Conservation (phyloP, 2,797 vertebrate genomes). For the Amblyopsis hoosieri region DNA sequence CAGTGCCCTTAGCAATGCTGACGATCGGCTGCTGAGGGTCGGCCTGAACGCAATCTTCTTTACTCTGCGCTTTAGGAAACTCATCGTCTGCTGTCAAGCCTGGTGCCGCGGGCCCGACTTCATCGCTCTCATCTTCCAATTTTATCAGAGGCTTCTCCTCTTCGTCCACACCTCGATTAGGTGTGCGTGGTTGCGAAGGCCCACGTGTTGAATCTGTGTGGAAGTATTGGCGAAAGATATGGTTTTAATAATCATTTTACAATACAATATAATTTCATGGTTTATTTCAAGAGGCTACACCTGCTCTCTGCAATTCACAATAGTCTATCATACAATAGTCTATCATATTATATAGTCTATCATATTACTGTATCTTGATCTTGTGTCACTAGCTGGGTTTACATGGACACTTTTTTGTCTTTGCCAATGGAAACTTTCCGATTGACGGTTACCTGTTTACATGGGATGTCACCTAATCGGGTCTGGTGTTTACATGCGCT, state of each 20-base stretch:
- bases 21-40: slow-evolving; percentile 58
- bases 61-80: slow-evolving; percentile 7
- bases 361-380: too few relatives aligned
- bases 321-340: too few relatives aligned
- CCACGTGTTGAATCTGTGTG: slow-evolving; percentile 18
- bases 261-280: too few relatives aligned
- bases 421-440: too few relatives aligned
- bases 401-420: too few relatives aligned
- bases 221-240: slow-evolving; percentile 7
- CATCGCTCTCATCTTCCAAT: slow-evolving; percentile 10
- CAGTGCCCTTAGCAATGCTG: slow-evolving; percentile 49
- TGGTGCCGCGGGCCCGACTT: slow-evolving; percentile 35
- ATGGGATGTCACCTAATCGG: too few relatives aligned
- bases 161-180: slow-evolving; percentile 2
- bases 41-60: slow-evolving; percentile 16
- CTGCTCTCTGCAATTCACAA: too few relatives aligned
- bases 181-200: slow-evolving; percentile 3
- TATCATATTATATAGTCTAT: too few relatives aligned
- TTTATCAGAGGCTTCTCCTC: slow-evolving; percentile 41
- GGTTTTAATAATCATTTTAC: not conserved
- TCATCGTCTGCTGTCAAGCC: slow-evolving; percentile 40
- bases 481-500: too few relatives aligned
- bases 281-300: too few relatives aligned
- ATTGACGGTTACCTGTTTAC: too few relatives aligned
- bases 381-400: too few relatives aligned